A percentile compares a stretch with the other conserved stretches of the same genome.
Conservation (phyloP, 2,113 vertebrate species). For the Seriola dumerili region DNA sequence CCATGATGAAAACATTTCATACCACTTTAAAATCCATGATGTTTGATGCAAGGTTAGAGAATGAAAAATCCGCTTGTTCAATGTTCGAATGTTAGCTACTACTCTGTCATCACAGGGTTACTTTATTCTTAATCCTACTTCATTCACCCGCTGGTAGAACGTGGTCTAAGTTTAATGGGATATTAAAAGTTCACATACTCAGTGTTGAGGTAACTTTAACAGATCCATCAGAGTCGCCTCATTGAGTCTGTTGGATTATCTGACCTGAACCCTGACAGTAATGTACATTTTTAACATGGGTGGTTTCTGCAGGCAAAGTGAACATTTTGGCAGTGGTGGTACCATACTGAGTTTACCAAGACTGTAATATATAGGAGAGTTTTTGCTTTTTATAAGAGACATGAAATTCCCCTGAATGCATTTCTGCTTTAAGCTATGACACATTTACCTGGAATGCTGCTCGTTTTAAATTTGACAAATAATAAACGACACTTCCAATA, state of each 20-base stretch:
- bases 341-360: not conserved
- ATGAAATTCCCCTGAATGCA: constrained; percentile 4
- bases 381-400: not conserved
- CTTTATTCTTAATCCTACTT: not conserved
- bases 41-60: too few species aligned
- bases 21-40: too few species aligned
- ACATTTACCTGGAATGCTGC: not conserved
- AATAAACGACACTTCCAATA: not conserved
- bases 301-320: not conserved
- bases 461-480: not conserved
- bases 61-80: not conserved
- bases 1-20: not conserved
- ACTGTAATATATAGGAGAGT: not conserved
- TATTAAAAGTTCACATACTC: not conserved
- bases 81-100: not conserved
- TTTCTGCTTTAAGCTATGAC: not conserved
- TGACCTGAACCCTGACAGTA: not conserved
- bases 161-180: not conserved
- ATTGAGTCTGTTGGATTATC: not conserved
- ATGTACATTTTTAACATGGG: not conserved
- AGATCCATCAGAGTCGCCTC: not conserved
- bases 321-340: not conserved
- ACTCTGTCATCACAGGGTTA: not conserved
- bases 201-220: not conserved
- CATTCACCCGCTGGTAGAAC: not conserved